Base-by-base conservation (phyloP, 1,140 invertebrate genomes). In the Pissodes strobi region DNA sequence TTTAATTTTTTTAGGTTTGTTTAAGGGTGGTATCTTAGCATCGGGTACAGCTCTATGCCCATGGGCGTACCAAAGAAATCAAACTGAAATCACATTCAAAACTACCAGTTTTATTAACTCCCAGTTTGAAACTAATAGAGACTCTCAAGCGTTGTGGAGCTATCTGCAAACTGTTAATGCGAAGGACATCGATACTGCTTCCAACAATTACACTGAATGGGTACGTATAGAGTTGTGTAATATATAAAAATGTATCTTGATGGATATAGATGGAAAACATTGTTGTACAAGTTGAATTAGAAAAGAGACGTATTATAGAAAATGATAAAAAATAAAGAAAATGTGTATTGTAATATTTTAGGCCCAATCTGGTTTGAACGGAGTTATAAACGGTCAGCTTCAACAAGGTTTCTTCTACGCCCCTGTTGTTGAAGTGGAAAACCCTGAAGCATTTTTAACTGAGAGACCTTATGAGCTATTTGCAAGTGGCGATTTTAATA, bases 401-500 rank as follows among this genome's bases (percentile, higher is more conserved):
- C 43, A 64, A 17, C 60, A 69, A 53, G 68, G 68, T 6, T 67
- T 61, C 21, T 67, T 51, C 43, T 69, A 64, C 45, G 61, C 68
- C 1, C 69, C 68, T 38, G 64, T 69, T 4, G 46, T 73, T 8
- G 71, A 73, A 59, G 53, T 60, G 19, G 38, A 60, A 38, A 62
- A 66, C 10, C 48, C 66, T 37, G 45, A 52, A 27, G 59, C 69
- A 3, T 71, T 73, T 23, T 19, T 73, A 17, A 69, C 68, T 1
- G 57, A 68, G 37, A 51, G 22, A 25, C 57, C 62, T 19, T 71
- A 68, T 18, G 56, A 64, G 37, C 15, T 41, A 27, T 34, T 73
- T 10, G 46, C 45, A 37, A 22, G 19, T 19, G 71, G 71, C 9
- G 41, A 58, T 34, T 64, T 68, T 25, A 69, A 67, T 30, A 13